phyloP scores from a whole-genome alignment of 2,888 invertebrate genomes.

The Mesorhabditis sp. region DNA sequence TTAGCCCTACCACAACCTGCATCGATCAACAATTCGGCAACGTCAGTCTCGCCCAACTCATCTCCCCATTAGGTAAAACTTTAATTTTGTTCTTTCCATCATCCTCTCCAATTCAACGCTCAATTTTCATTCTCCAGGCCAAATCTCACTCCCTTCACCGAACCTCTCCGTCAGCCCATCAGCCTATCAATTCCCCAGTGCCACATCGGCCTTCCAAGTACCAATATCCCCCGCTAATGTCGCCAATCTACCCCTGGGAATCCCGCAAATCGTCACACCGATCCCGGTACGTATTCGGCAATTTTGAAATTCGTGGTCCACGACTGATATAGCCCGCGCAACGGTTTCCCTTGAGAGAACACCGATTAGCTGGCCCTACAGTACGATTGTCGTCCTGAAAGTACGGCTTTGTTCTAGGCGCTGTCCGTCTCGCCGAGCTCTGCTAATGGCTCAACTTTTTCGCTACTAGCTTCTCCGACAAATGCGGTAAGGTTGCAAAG shows the following conservation, averaged over 20 bases:
- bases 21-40: neutral
- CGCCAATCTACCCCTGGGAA: neutral
- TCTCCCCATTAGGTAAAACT: neutral
- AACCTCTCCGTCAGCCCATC: too few relatives aligned
- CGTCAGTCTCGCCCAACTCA: neutral
- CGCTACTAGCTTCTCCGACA: neutral
- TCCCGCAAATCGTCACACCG: conserved; percentile 6
- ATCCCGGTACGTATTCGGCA: neutral
- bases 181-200: too few relatives aligned
- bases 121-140: too few relatives aligned
- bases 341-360: too few relatives aligned
- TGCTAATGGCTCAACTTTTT: neutral
- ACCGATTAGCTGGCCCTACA: too few relatives aligned
- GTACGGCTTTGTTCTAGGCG: neutral
- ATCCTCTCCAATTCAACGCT: too few relatives aligned
- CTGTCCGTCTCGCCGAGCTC: neutral
- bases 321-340: too few relatives aligned
- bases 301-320: neutral
- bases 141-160: too few relatives aligned
- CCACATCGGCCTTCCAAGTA: neutral
- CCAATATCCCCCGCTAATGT: neutral
- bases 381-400: neutral
- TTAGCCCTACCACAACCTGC: neutral
- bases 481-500: neutral
- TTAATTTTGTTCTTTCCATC: neutral